phyloP scores from a whole-genome alignment of 2,888 invertebrate species.

The Diarsia rubi region DNA sequence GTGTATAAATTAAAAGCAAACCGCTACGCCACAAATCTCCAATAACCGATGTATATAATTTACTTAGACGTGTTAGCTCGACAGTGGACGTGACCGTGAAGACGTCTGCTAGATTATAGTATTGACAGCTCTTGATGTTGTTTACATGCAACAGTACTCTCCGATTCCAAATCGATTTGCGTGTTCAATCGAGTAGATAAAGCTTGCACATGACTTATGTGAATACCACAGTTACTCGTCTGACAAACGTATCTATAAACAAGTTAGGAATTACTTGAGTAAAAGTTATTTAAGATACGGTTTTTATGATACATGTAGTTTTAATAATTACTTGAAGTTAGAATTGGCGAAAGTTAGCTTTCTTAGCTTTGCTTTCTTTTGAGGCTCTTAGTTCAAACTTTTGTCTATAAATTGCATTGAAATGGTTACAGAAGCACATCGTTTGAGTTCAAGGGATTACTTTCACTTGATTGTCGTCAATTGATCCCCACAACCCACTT shows the following conservation, averaged over 20 bases:
- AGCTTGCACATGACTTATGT: constrained; percentile 40
- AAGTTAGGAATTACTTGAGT: neutral
- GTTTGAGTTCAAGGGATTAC: neutral
- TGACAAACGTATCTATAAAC: neutral
- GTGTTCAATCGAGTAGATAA: constrained; percentile 38
- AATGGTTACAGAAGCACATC: neutral
- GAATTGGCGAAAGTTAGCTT: neutral
- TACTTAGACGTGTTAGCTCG: constrained; percentile 39
- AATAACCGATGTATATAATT: constrained; percentile 48
- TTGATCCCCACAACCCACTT: too few species aligned
- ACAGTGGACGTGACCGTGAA: constrained; percentile 66
- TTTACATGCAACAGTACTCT: constrained; percentile 43
- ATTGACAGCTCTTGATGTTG: constrained; percentile 64
- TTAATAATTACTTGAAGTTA: neutral
- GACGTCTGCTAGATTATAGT: constrained; percentile 66
- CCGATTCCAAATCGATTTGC: constrained; percentile 46
- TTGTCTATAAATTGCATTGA: neutral
- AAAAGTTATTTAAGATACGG: neutral
- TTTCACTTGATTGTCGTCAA: neutral
- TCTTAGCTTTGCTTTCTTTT: neutral
- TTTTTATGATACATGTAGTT: neutral
- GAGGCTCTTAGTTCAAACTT: neutral
- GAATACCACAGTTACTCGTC: neutral
- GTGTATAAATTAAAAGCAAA: constrained; percentile 35
- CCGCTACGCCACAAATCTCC: constrained; percentile 27